Evolutionary conservation across 2,888 invertebrate species (phyloP).

Genomic region (Clistopyga incitator): DNA sequence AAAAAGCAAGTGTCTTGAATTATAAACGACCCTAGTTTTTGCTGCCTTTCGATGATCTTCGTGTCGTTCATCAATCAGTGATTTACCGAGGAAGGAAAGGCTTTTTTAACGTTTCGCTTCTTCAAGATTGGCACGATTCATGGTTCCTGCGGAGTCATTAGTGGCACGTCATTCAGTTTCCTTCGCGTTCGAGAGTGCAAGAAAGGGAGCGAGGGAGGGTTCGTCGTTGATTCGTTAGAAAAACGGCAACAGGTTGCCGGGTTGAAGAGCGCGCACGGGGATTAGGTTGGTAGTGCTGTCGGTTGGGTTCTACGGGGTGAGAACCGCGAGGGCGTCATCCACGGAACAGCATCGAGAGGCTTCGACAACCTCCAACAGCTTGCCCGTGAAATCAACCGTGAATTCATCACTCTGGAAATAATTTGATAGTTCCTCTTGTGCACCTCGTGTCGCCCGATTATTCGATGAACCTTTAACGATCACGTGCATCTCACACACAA

Average conservation of each 20-base stretch:
- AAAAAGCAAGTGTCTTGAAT: neutral
- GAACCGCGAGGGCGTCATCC: slow-evolving; percentile 46
- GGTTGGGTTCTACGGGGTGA: slow-evolving; percentile 30
- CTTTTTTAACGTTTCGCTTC: neutral
- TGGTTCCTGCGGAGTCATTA: slow-evolving; percentile 41
- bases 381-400: slow-evolving; percentile 62
- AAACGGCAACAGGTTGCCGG: slow-evolving; percentile 65
- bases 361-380: slow-evolving; percentile 51
- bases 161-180: slow-evolving; percentile 44
- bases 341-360: slow-evolving; percentile 39
- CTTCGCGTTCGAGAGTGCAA: slow-evolving; percentile 29
- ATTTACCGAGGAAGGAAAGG: neutral
- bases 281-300: slow-evolving; percentile 51
- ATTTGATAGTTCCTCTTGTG: slow-evolving; percentile 52
- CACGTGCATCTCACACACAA: slow-evolving; percentile 11
- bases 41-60: neutral
- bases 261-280: slow-evolving; percentile 32
- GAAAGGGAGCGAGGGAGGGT: slow-evolving; percentile 23
- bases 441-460: slow-evolving; percentile 31
- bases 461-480: slow-evolving; percentile 17
- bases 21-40: neutral
- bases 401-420: slow-evolving; percentile 62
- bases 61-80: slow-evolving; percentile 10
- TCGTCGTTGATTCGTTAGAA: slow-evolving; percentile 46
- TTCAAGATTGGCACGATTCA: slow-evolving; percentile 14